These are phyloP conservation scores for Pterophyllum scalare DNA, from an alignment of 2,113 vertebrate genomes.

Conservation along the genomic window DNA sequence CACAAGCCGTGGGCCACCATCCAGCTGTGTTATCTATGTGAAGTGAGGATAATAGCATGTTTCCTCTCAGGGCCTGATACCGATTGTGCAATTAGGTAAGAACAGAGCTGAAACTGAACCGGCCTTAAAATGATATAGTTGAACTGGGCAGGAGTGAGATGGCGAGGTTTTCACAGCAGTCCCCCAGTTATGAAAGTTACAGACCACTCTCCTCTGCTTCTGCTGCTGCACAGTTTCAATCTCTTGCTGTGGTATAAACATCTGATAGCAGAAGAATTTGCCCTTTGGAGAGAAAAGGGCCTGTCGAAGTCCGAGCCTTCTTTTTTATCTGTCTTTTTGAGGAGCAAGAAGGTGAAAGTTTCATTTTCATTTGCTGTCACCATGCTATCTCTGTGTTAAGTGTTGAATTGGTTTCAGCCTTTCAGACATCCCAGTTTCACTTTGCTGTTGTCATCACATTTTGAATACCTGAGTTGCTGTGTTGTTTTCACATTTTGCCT, in stretches of 20 bases:
- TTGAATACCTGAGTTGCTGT: neutral
- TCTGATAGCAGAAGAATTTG: constrained; percentile 75
- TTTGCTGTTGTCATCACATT: neutral
- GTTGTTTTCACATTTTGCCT: neutral
- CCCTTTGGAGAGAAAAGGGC: constrained; percentile 58
- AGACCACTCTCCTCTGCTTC: too few relatives aligned
- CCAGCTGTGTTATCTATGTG: constrained; percentile 26
- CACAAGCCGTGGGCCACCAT: constrained; percentile 12
- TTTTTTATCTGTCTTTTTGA: constrained; percentile 47
- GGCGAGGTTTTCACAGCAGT: constrained; percentile 45
- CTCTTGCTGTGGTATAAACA: constrained; percentile 65
- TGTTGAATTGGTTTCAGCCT: neutral
- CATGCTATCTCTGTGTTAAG: neutral
- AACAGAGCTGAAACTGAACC: constrained; percentile 7
- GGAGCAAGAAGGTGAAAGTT: constrained; percentile 54
- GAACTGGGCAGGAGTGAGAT: constrained; percentile 33
- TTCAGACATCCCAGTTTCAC: neutral
- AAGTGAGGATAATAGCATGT: constrained; percentile 17
- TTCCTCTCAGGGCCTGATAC: constrained; percentile 18
- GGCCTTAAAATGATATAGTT: constrained; percentile 12
- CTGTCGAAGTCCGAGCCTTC: constrained; percentile 49
- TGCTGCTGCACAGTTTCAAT: constrained; percentile 41
- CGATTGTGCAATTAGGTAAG: constrained; percentile 17
- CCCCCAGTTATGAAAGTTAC: too few relatives aligned
- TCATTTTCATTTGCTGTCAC: constrained; percentile 59